These are phyloP conservation scores for Lithophane ornitopus DNA, from an alignment of 2,888 invertebrate genomes.

Conservation along the genomic window DNA sequence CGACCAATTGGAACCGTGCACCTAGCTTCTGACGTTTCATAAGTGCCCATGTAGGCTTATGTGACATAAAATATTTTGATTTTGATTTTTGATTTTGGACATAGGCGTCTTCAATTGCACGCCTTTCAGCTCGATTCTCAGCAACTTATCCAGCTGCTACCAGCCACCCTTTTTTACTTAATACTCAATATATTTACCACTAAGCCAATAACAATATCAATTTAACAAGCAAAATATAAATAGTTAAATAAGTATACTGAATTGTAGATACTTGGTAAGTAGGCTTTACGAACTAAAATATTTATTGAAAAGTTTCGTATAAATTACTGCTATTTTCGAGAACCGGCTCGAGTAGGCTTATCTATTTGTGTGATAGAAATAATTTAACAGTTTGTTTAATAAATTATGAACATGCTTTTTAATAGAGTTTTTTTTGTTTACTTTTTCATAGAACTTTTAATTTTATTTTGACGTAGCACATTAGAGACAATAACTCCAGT, in stretches of 20 bases:
- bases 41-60: too few relatives aligned
- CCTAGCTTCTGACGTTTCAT: too few relatives aligned
- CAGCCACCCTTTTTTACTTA: background rate
- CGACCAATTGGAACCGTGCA: too few relatives aligned
- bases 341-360: constrained; percentile 24
- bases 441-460: too few relatives aligned
- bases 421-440: too few relatives aligned
- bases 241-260: constrained; percentile 16
- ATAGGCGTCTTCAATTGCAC: too few relatives aligned
- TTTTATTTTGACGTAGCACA: background rate
- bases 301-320: constrained; percentile 64
- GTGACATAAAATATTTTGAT: too few relatives aligned
- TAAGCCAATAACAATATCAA: constrained; percentile 13
- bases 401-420: background rate
- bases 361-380: constrained; percentile 22
- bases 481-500: background rate
- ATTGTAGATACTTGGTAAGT: constrained; percentile 41
- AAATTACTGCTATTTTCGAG: constrained; percentile 42
- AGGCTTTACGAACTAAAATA: constrained; percentile 59
- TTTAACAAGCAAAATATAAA: constrained; percentile 19
- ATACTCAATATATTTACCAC: background rate
- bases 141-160: too few relatives aligned
- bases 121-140: too few relatives aligned
- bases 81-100: too few relatives aligned
- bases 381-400: background rate